Percentiles rank a stretch among this genome's conserved stretches.
Evolutionary conservation across 2,797 vertebrate genomes (phyloP).

Genomic region (Chiloscyllium punctatum): DNA sequence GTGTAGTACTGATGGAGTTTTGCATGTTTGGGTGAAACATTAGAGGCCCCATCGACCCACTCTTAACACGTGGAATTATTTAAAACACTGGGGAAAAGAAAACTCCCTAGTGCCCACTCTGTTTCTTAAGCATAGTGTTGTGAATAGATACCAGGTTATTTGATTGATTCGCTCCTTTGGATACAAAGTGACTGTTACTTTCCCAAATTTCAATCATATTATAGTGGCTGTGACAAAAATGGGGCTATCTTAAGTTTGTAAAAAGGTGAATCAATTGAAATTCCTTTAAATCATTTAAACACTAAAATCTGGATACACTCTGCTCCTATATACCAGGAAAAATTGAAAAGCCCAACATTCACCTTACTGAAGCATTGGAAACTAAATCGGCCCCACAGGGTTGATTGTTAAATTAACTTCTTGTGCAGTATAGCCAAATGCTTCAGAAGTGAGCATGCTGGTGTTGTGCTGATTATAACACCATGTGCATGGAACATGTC

Average conservation of each 20-base stretch:
- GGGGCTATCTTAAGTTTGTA: not conserved
- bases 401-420: not conserved
- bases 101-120: not conserved
- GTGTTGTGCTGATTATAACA: not conserved
- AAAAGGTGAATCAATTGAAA: not conserved
- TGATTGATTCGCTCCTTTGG: not conserved
- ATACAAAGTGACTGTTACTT: not conserved
- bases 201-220: not conserved
- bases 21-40: not conserved
- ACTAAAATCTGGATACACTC: not conserved
- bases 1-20: not conserved
- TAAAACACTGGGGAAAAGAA: too few relatives aligned
- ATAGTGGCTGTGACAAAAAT: not conserved
- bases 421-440: not conserved
- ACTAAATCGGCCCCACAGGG: not conserved
- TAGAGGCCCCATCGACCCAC: not conserved
- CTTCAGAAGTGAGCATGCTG: not conserved
- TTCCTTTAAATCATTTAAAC: not conserved
- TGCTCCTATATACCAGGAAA: not conserved
- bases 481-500: not conserved
- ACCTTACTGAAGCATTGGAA: not conserved
- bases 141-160: not conserved
- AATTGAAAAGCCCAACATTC: too few relatives aligned
- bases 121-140: not conserved
- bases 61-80: too few relatives aligned